phyloP scores from a whole-genome alignment of 2,113 vertebrate genomes.

The Callionymus lyra region DNA sequence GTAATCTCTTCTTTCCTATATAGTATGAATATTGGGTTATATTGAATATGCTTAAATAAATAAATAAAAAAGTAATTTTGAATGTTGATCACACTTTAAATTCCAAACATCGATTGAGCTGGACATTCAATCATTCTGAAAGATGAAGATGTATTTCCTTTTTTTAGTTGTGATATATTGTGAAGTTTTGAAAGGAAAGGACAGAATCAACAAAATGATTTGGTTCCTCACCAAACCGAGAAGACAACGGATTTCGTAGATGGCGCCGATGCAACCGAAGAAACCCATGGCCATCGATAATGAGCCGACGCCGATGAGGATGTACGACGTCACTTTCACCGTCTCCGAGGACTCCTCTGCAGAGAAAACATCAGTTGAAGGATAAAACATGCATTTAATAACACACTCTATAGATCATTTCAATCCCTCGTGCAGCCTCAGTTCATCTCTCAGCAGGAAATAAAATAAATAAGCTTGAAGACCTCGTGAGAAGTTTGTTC shows the following conservation, averaged over 20 bases:
- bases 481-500: no score
- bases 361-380: not conserved
- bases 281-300: constrained; percentile 87
- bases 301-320: constrained; percentile 73
- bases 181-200: no score
- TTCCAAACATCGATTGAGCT: no score
- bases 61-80: no score
- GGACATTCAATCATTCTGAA: no score
- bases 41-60: no score
- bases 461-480: not conserved
- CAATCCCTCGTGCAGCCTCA: not conserved
- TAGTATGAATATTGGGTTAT: no score
- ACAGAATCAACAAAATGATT: not conserved
- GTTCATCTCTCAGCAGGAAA: not conserved
- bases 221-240: constrained; percentile 79
- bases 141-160: no score
- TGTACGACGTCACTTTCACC: constrained; percentile 69
- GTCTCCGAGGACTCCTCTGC: constrained; percentile 75
- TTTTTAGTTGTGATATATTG: no score
- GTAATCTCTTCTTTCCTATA: no score
- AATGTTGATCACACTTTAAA: no score
- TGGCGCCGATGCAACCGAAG: constrained; percentile 84
- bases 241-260: constrained; percentile 84
- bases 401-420: constrained; percentile 4
- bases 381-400: not conserved